A percentile compares a stretch with the other conserved stretches of the same genome.
phyloP scores from a whole-genome alignment of 2,888 invertebrate species.

The Tachina fera region DNA sequence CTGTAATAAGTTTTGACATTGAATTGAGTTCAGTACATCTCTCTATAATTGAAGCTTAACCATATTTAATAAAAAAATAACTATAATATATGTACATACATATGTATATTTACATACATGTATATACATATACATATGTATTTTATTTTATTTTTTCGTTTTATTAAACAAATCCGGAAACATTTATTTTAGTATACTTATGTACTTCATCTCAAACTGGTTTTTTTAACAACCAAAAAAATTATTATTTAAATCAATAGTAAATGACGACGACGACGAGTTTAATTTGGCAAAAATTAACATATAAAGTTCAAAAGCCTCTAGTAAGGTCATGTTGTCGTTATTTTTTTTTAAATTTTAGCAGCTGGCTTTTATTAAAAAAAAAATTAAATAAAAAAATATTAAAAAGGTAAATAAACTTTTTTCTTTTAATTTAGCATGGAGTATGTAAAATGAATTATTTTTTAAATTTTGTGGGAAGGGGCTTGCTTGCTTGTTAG shows the following conservation, averaged over 20 bases:
- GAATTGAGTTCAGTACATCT: conserved; percentile 31
- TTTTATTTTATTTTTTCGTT: conserved; percentile 5
- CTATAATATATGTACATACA: conserved; percentile 19
- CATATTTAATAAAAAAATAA: not conserved
- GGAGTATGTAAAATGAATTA: not conserved
- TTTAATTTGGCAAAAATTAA: conserved; percentile 45
- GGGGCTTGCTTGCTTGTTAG: conserved; percentile 51
- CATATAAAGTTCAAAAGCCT: conserved; percentile 68
- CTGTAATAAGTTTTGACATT: conserved; percentile 48
- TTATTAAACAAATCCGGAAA: conserved; percentile 58
- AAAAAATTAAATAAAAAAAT: conserved; percentile 10
- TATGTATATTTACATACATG: conserved; percentile 13
- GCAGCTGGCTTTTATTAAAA: conserved; percentile 36
- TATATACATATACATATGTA: conserved; percentile 3
- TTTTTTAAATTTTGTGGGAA: not conserved
- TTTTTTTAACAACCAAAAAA: conserved; percentile 33
- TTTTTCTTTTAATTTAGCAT: conserved; percentile 4
- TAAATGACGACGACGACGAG: not conserved
- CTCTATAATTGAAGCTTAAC: conserved; percentile 7
- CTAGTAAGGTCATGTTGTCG: conserved; percentile 49
- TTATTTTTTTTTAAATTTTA: not conserved
- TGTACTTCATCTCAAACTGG: conserved; percentile 21
- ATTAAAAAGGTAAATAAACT: conserved; percentile 68
- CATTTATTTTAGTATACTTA: conserved; percentile 32
- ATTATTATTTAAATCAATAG: conserved; percentile 29